Conservation (phyloP, 2,113 vertebrate genomes). For the Alouatta palliata region DNA sequence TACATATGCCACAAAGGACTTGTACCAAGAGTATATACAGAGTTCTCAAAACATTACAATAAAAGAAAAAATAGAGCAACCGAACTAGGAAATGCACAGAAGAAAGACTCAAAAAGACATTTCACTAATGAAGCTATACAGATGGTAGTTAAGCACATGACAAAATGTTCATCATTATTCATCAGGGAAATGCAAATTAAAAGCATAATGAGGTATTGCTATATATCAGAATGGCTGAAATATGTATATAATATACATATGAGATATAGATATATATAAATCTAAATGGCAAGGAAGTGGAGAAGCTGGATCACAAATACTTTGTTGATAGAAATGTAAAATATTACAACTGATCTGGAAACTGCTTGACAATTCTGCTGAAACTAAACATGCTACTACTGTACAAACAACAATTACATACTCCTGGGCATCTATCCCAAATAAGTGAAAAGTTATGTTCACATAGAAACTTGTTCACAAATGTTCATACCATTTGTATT, state of each 20-base stretch:
- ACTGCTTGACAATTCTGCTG: background rate
- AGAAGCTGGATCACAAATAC: background rate
- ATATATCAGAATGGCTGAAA: background rate
- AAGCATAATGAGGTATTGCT: background rate
- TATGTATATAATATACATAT: background rate
- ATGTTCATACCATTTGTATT: background rate
- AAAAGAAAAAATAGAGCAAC: background rate
- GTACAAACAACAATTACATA: background rate
- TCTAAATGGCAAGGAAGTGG: background rate
- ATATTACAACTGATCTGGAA: background rate
- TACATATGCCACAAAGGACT: background rate
- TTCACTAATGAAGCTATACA: background rate
- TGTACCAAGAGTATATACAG: background rate
- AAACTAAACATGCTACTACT: background rate
- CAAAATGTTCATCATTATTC: background rate
- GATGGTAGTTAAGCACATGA: background rate
- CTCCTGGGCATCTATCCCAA: background rate
- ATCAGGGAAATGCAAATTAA: background rate
- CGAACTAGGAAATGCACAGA: background rate
- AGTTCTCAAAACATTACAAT: background rate
- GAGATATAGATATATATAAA: background rate
- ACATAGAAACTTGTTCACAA: conserved; percentile 4
- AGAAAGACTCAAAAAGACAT: background rate
- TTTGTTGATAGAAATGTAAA: background rate
- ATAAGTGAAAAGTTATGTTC: background rate